A percentile compares a stretch with the other conserved stretches of the same genome.
phyloP scores from a whole-genome alignment of 2,113 vertebrate species.

The Urocynchramus pylzowi region DNA sequence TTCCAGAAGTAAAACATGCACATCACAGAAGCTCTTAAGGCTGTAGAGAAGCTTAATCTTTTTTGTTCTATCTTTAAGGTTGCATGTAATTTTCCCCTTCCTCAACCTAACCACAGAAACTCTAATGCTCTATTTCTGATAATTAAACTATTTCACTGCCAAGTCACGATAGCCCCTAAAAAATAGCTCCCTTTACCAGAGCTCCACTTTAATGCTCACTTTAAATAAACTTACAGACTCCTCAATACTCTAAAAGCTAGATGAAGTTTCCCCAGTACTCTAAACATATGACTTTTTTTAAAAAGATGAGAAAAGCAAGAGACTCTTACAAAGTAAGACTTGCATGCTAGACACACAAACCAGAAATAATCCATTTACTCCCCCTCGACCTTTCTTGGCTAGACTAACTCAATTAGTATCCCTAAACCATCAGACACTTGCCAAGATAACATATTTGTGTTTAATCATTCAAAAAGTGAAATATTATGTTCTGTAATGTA shows the following conservation, averaged over 20 bases:
- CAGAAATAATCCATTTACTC: constrained; percentile 46
- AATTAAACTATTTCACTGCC: background rate
- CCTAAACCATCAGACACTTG: constrained; percentile 10
- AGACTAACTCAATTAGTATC: constrained; percentile 36
- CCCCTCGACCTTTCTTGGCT: background rate
- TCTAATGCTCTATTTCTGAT: background rate
- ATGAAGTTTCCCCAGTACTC: background rate
- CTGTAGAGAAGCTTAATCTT: background rate
- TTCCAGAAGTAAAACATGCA: background rate
- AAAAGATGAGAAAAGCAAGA: background rate
- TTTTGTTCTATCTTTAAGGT: background rate
- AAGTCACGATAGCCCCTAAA: background rate
- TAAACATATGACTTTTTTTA: fast-evolving
- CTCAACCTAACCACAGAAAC: background rate
- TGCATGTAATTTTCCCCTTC: background rate
- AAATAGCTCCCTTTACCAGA: background rate
- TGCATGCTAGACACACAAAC: background rate
- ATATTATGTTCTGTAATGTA: constrained; percentile 11
- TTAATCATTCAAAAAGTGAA: constrained; percentile 63
- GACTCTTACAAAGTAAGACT: background rate
- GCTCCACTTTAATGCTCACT: background rate
- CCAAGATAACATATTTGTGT: constrained; percentile 47
- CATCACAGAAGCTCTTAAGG: background rate
- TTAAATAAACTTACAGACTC: background rate
- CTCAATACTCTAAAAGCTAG: background rate